Base-by-base conservation (phyloP, 1,140 invertebrate species). In the Limonius californicus region DNA sequence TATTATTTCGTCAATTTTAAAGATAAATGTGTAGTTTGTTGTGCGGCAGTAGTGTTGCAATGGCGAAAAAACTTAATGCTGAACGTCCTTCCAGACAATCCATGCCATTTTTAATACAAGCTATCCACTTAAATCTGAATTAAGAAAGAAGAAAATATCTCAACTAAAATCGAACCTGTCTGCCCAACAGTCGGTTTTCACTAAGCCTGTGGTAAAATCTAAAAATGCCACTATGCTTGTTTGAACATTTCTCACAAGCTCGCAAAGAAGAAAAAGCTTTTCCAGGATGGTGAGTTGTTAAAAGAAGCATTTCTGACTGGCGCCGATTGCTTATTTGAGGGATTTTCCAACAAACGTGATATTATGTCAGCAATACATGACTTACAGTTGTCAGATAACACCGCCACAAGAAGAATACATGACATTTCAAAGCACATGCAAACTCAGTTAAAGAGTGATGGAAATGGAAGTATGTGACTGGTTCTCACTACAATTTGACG, bases 241-340 rank as follows among this genome's bases (percentile, higher is more conserved):
- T 62, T 57, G 6, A 62, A 57, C 57, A 61, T 61, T 30, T 61
- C 47, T 55, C 47, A 61, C 23, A 30, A 35, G 14, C 59, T 61
- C n/a, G 59, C 61, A 42, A 57, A 45, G 59, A 61, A 55, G 47
- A 61, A 61, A 61, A 62, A 56, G 32, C 61, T 39, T 57, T 61
- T 54, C 50, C 19, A 32, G 20, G 59, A 61, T 61, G 59, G 53
- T 57, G 61, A 57, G 39, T 57, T 62, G 32, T 57, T 57, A 45
- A 27, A 27, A 27, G 9, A 27, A 27, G 23, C 23, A 27, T 27
- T 27, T 27, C 23, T 27, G 3, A 27, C 23, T 27, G 23, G 23
- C 3, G 23, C 9, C 23, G 35, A 39, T 39, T 39, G 35, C 35
- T 39, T 39, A 2, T 39, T 39, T 39, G 35, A 39, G 35, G 11